Percentiles rank a stretch among this genome's conserved stretches.
These are phyloP conservation scores for Melanotaenia maccullochi DNA, from an alignment of 2,797 vertebrate genomes.

Conservation along the genomic window DNA sequence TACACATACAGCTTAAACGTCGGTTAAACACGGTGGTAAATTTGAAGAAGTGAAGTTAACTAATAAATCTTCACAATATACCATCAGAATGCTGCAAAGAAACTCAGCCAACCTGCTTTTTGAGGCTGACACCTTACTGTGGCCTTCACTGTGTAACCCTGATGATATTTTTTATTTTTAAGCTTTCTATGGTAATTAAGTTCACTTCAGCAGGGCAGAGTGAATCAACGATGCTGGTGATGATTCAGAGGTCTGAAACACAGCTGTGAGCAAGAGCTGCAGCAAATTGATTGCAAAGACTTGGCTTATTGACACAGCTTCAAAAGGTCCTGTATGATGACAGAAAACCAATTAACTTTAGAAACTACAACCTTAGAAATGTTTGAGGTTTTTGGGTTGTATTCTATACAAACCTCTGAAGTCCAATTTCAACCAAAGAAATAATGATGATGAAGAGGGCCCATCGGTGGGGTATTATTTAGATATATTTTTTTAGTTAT, in stretches of 20 bases:
- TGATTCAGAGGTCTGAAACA: conserved; percentile 14
- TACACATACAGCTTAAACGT: conserved; percentile 14
- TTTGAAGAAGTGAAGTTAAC: background rate
- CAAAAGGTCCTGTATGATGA: conserved; percentile 1
- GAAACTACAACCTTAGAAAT: background rate
- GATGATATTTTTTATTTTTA: too few relatives aligned
- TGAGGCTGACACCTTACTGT: too few relatives aligned
- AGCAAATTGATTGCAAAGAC: conserved; percentile 3
- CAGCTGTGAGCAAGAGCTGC: conserved; percentile 1
- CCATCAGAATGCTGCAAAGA: background rate
- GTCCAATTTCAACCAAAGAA: background rate
- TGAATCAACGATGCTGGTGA: conserved; percentile 1
- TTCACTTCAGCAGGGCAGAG: background rate
- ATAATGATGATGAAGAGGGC: background rate
- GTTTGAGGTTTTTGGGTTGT: too few relatives aligned
- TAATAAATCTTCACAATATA: background rate
- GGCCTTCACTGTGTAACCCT: too few relatives aligned
- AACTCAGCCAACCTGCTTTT: background rate
- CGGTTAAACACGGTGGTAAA: background rate
- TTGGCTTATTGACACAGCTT: conserved; percentile 4
- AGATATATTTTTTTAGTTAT: background rate
- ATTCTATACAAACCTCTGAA: background rate
- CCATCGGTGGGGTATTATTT: background rate
- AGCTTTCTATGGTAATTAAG: background rate
- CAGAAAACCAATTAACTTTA: conserved; percentile 12